A percentile compares a stretch with the other conserved stretches of the same genome.
These are phyloP conservation scores for Schizopygopsis malacanthus DNA, from an alignment of 2,797 vertebrate genomes.

Conservation along the genomic window DNA sequence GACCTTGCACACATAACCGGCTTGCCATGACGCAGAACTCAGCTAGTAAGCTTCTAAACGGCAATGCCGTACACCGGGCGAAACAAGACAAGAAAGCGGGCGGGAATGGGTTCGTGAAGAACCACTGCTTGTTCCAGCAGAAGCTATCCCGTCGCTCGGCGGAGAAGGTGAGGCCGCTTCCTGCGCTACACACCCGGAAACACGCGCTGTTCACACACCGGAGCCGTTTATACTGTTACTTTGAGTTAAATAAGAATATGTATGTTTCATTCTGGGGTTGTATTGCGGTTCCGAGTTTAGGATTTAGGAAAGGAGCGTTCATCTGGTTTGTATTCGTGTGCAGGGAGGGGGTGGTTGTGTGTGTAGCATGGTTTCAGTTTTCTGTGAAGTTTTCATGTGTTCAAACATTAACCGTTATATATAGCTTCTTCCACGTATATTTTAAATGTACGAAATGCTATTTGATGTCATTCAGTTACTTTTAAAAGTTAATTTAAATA, in stretches of 20 bases:
- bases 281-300: background rate
- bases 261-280: background rate
- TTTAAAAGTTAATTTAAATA: background rate
- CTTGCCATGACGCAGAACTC: slow-evolving; percentile 76
- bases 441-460: background rate
- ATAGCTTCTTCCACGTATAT: background rate
- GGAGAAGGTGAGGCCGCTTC: slow-evolving; percentile 79
- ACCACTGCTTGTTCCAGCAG: slow-evolving; percentile 70
- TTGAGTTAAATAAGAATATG: background rate
- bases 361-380: background rate
- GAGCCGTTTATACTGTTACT: background rate
- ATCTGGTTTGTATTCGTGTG: background rate
- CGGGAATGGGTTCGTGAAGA: slow-evolving; percentile 80
- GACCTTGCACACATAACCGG: slow-evolving; percentile 1
- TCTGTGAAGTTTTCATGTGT: background rate
- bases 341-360: background rate
- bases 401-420: background rate
- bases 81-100: slow-evolving; percentile 66
- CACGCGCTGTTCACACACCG: background rate
- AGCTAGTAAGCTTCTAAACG: slow-evolving; percentile 74
- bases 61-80: slow-evolving; percentile 69
- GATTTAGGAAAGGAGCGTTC: background rate
- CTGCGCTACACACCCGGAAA: slow-evolving; percentile 30
- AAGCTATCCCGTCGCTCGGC: slow-evolving; percentile 71
- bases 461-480: background rate